Evolutionary conservation across 2,113 vertebrate genomes (phyloP).

Genomic region (Campylomormyrus tamandua): DNA sequence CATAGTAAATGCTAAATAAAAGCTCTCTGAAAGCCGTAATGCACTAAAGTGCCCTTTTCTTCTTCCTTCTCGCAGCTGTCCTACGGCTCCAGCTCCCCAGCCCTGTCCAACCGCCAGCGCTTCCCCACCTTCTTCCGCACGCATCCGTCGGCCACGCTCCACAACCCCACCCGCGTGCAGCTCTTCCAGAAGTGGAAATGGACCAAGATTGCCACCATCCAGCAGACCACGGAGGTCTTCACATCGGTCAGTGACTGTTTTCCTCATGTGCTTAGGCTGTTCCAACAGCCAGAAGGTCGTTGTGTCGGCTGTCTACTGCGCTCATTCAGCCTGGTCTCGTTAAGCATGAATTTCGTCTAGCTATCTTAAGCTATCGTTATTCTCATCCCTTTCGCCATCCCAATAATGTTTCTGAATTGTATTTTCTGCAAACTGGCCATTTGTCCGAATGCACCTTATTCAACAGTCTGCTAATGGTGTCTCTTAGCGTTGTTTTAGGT

Average conservation of each 20-base stretch:
- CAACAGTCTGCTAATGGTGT: not conserved
- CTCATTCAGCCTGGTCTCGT: not conserved
- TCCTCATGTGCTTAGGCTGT: not conserved
- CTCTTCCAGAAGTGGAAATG: slow-evolving; percentile 94
- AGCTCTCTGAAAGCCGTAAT: not conserved
- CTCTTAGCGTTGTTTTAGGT: not conserved
- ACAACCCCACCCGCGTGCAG: slow-evolving; percentile 87
- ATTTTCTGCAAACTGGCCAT: not conserved
- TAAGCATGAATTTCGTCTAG: not conserved
- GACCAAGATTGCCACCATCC: slow-evolving; percentile 94
- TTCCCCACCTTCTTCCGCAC: slow-evolving; percentile 93
- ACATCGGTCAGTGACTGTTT: slow-evolving; percentile 71
- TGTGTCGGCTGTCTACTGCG: not conserved
- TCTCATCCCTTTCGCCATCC: not conserved
- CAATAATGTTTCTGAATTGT: not conserved
- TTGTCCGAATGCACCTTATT: not conserved
- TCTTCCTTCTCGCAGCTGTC: slow-evolving; percentile 64
- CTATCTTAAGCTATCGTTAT: not conserved
- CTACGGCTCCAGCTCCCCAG: slow-evolving; percentile 88
- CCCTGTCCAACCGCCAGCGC: slow-evolving; percentile 85
- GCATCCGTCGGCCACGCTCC: slow-evolving; percentile 84
- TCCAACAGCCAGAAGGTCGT: not conserved
- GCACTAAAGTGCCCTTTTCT: slow-evolving; percentile 1
- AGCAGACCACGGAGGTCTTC: slow-evolving; percentile 94
- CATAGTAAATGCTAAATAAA: not conserved